Evolutionary conservation across 2,113 vertebrate species (phyloP).

Genomic region (Phalacrocorax aristotelis): DNA sequence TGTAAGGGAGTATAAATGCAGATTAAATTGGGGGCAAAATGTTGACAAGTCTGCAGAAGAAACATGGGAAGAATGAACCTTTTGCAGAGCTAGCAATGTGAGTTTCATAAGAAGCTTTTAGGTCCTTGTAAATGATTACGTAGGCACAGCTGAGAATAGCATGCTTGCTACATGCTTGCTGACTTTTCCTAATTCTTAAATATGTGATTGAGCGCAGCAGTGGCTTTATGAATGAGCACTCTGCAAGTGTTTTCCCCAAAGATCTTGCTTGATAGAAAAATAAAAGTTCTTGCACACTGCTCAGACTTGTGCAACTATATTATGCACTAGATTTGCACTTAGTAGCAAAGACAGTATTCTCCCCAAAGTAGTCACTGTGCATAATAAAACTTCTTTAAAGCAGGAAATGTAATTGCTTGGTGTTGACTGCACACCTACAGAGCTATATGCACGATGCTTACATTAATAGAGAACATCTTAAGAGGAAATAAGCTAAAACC

Average conservation of each 20-base stretch:
- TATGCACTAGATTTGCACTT: background rate
- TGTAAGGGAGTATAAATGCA: background rate
- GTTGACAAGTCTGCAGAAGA: background rate
- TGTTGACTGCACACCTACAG: background rate
- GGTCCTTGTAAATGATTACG: background rate
- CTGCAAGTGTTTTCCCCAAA: background rate
- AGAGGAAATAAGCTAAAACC: background rate
- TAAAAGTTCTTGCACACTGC: background rate
- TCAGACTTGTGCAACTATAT: background rate
- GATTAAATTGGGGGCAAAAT: background rate
- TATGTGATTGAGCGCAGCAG: background rate
- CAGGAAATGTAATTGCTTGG: background rate
- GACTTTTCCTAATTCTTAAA: background rate
- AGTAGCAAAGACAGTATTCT: background rate
- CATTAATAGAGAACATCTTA: background rate
- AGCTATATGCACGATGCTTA: background rate
- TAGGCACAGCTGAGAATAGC: background rate
- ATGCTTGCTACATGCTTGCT: background rate
- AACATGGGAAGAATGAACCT: background rate
- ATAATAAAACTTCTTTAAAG: background rate
- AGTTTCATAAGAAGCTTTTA: background rate
- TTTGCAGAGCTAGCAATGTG: background rate
- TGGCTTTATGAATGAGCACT: background rate
- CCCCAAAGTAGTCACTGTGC: background rate
- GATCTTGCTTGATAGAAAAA: slow-evolving; percentile 3